Conservation (phyloP, 1,140 invertebrate genomes). For the Coboldia fuscipes region DNA sequence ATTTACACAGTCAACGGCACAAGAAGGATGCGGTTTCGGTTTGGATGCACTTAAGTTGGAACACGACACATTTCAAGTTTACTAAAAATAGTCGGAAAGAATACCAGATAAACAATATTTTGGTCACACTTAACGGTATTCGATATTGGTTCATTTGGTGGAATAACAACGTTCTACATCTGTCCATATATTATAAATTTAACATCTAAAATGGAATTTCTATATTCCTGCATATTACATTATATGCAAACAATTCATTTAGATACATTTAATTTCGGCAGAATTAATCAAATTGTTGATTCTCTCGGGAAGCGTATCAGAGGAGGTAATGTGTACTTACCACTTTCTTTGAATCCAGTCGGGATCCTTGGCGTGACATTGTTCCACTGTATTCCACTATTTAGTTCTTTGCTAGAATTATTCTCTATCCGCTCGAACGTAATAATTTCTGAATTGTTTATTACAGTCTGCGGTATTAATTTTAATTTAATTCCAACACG, state of each 20-base stretch:
- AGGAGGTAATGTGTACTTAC: conserved; percentile 14
- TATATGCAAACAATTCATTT: neutral
- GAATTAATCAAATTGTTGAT: neutral
- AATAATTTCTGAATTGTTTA: too few relatives aligned
- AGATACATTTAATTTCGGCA: neutral
- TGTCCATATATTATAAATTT: conserved; percentile 6
- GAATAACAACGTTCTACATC: conserved; percentile 5
- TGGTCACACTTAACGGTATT: too few relatives aligned
- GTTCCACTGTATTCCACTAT: too few relatives aligned
- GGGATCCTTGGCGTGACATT: conserved; percentile 18
- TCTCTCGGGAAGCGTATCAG: neutral
- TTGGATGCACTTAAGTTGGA: too few relatives aligned
- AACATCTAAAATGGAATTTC: conserved; percentile 13
- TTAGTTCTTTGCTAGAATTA: too few relatives aligned
- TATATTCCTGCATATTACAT: conserved; percentile 1
- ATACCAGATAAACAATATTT: too few relatives aligned
- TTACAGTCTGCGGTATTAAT: too few relatives aligned
- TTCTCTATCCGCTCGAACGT: too few relatives aligned
- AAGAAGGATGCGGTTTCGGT: neutral
- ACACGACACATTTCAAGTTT: too few relatives aligned
- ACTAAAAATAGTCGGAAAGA: too few relatives aligned
- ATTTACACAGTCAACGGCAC: neutral
- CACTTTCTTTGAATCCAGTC: conserved; percentile 26
- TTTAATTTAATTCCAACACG: too few relatives aligned
- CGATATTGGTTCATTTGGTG: neutral